Conservation (phyloP, 2,888 invertebrate species). For the Tenthredo notha region DNA sequence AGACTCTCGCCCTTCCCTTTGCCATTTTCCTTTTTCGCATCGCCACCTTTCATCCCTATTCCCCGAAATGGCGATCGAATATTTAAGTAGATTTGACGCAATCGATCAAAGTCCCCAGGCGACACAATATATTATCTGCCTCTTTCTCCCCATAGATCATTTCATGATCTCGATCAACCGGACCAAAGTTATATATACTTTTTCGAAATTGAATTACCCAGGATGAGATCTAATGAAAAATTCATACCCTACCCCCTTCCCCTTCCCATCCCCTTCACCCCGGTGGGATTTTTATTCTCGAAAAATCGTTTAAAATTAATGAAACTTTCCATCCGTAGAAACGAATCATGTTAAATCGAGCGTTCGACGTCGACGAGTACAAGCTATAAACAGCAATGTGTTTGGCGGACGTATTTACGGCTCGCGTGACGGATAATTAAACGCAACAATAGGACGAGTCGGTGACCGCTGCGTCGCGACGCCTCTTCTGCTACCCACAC, state of each 20-base stretch:
- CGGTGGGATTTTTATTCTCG: not conserved
- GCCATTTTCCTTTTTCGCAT: not conserved
- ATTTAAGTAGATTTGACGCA: conserved; percentile 39
- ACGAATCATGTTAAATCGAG: not conserved
- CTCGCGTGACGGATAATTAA: conserved; percentile 50
- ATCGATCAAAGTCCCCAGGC: conserved; percentile 29
- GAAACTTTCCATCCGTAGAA: not conserved
- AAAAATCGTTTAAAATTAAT: not conserved
- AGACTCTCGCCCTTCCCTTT: not conserved
- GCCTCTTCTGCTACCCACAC: conserved; percentile 1
- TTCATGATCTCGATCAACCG: not conserved
- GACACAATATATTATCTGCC: not conserved
- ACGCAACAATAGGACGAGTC: conserved; percentile 50
- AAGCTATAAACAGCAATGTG: conserved; percentile 40
- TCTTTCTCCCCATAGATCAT: not conserved
- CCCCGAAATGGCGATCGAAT: not conserved
- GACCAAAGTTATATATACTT: not conserved
- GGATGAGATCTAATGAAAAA: not conserved
- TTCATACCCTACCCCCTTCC: not conserved
- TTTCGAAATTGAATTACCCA: not conserved
- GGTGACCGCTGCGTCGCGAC: conserved; percentile 1
- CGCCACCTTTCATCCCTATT: conserved; percentile 12
- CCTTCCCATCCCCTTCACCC: no score
- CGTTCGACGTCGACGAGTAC: not conserved
- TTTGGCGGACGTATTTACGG: conserved; percentile 41